These are phyloP conservation scores for Proterorhinus semilunaris DNA, from an alignment of 2,113 vertebrate genomes.

Conservation along the genomic window DNA sequence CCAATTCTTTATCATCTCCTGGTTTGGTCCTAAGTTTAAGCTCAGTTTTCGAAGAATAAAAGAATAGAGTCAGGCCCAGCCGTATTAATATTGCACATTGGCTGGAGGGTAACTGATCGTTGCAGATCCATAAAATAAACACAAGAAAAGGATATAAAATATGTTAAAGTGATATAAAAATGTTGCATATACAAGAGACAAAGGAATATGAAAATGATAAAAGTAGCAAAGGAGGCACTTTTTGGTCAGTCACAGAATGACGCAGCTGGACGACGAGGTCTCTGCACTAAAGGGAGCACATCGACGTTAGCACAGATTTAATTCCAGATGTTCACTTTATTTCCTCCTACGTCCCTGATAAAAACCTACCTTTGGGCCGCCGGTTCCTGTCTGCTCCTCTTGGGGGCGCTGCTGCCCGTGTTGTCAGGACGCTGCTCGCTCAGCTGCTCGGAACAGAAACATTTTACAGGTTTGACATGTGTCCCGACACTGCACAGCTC, in stretches of 20 bases:
- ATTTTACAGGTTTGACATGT: no score
- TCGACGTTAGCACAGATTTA: no score
- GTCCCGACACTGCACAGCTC: no score
- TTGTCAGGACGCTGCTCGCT: conserved; percentile 62
- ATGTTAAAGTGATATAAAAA: no score
- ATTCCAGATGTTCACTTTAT: no score
- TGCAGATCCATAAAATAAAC: no score
- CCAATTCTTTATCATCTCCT: no score
- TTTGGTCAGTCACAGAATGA: conserved; percentile 65
- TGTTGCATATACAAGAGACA: no score
- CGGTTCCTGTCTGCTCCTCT: conserved; percentile 77
- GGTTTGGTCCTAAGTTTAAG: background rate
- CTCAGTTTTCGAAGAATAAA: background rate
- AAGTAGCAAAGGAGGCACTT: conserved; percentile 8
- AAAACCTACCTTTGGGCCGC: conserved; percentile 68
- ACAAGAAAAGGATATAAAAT: background rate
- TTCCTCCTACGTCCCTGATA: no score
- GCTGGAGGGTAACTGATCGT: background rate
- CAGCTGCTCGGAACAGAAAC: conserved; percentile 45
- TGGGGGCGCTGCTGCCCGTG: conserved; percentile 77
- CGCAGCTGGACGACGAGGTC: conserved; percentile 53
- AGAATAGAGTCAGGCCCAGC: no score
- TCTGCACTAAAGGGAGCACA: conserved; percentile 30
- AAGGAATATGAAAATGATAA: background rate
- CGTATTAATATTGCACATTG: background rate